phyloP scores from a whole-genome alignment of 2,888 invertebrate species.

The Eupithecia tripunctaria region DNA sequence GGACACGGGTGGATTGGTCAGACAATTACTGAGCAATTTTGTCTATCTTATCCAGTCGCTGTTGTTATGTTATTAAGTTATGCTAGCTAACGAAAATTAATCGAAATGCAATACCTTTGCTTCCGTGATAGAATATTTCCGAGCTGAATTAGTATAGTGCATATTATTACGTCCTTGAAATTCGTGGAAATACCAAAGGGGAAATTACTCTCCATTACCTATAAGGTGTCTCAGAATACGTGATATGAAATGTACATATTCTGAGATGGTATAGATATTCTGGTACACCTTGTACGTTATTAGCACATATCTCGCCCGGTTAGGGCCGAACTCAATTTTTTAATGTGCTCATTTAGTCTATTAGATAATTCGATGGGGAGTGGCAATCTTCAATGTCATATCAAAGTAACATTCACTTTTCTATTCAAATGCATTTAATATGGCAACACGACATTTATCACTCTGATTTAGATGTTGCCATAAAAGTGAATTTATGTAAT shows the following conservation, averaged over 20 bases:
- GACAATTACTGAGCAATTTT: constrained; percentile 40
- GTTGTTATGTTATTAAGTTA: constrained; percentile 14
- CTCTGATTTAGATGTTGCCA: constrained; percentile 41
- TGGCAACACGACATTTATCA: constrained; percentile 41
- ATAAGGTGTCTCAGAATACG: neutral
- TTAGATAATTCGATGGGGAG: constrained; percentile 48
- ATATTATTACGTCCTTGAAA: constrained; percentile 22
- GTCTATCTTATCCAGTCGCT: constrained; percentile 36
- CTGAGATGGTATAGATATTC: neutral
- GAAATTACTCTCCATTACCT: constrained; percentile 13
- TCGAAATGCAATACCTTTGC: constrained; percentile 27
- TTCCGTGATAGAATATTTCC: constrained; percentile 28
- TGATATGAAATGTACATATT: constrained; percentile 11
- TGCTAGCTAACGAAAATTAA: constrained; percentile 29
- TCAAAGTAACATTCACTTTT: constrained; percentile 51
- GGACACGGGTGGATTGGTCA: constrained; percentile 30
- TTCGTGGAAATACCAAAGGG: constrained; percentile 28
- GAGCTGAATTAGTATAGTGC: constrained; percentile 30
- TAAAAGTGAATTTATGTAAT: constrained; percentile 50
- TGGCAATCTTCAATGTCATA: constrained; percentile 61
- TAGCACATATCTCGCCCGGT: constrained; percentile 40
- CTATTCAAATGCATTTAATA: constrained; percentile 50
- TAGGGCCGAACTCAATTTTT: constrained; percentile 33
- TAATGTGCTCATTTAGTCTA: constrained; percentile 40
- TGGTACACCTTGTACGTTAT: constrained; percentile 15